A percentile compares a stretch with the other conserved stretches of the same genome.
These are phyloP conservation scores for Eueremaeus valkanovi DNA, from an alignment of 2,888 invertebrate species.

Conservation along the genomic window DNA sequence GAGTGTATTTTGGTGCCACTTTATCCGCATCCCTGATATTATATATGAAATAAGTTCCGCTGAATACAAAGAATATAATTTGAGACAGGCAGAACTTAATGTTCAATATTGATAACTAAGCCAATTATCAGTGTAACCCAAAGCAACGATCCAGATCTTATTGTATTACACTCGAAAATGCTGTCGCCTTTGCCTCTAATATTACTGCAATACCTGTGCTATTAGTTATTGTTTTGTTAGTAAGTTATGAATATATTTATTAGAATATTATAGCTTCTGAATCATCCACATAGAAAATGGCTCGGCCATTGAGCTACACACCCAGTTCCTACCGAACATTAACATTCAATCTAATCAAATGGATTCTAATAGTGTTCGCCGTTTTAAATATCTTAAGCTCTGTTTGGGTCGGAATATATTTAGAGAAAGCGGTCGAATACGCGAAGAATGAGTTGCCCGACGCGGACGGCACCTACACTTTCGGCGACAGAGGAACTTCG, in stretches of 20 bases:
- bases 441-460: background rate
- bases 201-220: no score
- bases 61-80: no score
- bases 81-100: no score
- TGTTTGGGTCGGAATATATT: conserved; percentile 23
- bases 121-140: background rate
- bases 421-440: background rate
- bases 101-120: no score
- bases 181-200: no score
- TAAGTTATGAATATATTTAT: no score
- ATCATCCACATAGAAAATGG: background rate
- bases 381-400: conserved; percentile 12
- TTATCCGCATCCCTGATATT: no score
- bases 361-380: conserved; percentile 19
- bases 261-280: background rate
- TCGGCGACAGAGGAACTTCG: background rate
- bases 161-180: no score
- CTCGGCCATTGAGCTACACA: background rate
- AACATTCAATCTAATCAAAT: conserved; percentile 8
- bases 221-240: no score
- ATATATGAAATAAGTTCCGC: no score
- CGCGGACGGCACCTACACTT: background rate
- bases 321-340: conserved; percentile 4
- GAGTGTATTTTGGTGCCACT: no score
- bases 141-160: background rate